Conservation (phyloP, 2,888 invertebrate genomes). For the Steinernema hermaphroditum region DNA sequence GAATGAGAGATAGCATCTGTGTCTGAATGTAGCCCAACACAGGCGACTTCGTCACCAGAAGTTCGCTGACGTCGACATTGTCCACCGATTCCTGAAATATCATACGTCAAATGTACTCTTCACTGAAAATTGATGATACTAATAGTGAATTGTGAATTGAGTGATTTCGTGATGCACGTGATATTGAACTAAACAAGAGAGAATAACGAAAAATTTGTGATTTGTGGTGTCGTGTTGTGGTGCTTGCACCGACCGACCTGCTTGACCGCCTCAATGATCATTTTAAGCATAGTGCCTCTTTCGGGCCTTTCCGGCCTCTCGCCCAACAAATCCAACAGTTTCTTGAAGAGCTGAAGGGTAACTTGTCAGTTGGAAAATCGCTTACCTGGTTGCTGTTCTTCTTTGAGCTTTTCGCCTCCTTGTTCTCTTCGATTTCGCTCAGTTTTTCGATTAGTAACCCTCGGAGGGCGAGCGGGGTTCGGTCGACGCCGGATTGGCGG, state of each 20-base stretch:
- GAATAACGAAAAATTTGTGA: not conserved
- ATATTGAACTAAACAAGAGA: not conserved
- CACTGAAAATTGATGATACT: not conserved
- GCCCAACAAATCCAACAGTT: constrained; percentile 24
- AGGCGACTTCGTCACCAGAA: constrained; percentile 70
- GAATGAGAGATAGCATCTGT: constrained; percentile 74
- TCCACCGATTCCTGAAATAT: constrained; percentile 33
- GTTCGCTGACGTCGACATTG: constrained; percentile 68
- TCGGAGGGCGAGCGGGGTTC: constrained; percentile 59
- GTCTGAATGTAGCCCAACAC: constrained; percentile 81
- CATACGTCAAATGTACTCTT: not conserved
- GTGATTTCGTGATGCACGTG: not conserved
- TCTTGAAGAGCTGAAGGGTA: not conserved
- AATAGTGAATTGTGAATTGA: not conserved
- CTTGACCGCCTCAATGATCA: constrained; percentile 19
- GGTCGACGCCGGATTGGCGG: constrained; percentile 57
- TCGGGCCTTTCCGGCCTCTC: constrained; percentile 7
- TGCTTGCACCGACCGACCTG: not conserved
- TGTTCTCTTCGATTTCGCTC: constrained; percentile 63
- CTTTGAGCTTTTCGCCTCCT: constrained; percentile 48
- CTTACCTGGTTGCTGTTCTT: constrained; percentile 49
- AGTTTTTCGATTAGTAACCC: constrained; percentile 65
- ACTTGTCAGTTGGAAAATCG: constrained; percentile 6
- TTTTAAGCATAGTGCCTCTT: constrained; percentile 12
- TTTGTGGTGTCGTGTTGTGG: not conserved